Evolutionary conservation across 2,113 vertebrate genomes (phyloP), one percentile per base, ranked within the genome.

Genomic region (Monarcha castaneiventris): DNA sequence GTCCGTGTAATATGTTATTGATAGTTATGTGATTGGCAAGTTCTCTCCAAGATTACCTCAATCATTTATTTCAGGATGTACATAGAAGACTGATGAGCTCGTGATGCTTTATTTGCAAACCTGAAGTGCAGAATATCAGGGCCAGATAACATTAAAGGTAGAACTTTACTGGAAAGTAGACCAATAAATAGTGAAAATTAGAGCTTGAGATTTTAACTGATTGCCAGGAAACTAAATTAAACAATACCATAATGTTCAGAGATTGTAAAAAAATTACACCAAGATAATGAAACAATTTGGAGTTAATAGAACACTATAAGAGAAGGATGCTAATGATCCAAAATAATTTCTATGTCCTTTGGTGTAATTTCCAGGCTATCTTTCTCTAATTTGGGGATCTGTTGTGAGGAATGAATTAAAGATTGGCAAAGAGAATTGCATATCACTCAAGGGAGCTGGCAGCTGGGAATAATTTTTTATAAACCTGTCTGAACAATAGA

Each of bases 241-340:
- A 78, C 14, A 69, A 21, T 66, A 64, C 46, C 26, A 49, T 81
- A 56, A 17, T 67, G 6, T 54, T 93, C 30, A 79, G 6, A 67
- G 49, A 79, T 71, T 41, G 21, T 2, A 22, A 16, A 90, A 92
- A 94, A 84, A 76, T 35, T 20, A n/a, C 63, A 37, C 15, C 43
- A 55, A 30, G 41, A 18, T 76, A 90, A 94, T 95, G 72, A 94
- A 97, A 94, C 16, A 94, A 94, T 89, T 91, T 82, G 39, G 37
- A 95, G 35, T 81, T 91, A 95, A 95, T 89, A 27, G 58, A 95
- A 97, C 20, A 0, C 39, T 76, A 10, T 75, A 81, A 89, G 3
- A 25, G 49, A 94, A 91, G 7, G 37, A 80, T 58, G 44, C 9
- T 93, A 95, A 92, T 86, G 32, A 64, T 69, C 16, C 5, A 76